Percentiles rank a stretch among this genome's conserved stretches.
Evolutionary conservation across 2,888 invertebrate species (phyloP).

Genomic region (Ernsta delagoae): DNA sequence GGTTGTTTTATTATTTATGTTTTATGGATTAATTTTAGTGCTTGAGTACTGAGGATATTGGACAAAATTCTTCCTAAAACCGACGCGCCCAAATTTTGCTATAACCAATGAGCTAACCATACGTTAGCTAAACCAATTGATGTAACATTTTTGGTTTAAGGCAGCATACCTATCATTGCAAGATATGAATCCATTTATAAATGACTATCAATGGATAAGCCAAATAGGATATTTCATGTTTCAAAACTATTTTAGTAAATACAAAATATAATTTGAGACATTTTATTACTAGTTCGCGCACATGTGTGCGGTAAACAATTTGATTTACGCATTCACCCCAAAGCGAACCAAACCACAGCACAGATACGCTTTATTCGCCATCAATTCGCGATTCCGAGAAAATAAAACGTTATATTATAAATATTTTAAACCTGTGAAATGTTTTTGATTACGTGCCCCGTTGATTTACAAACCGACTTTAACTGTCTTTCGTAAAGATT

Average conservation of each 20-base stretch:
- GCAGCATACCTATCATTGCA: too few species aligned
- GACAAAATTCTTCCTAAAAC: too few species aligned
- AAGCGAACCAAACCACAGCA: conserved; percentile 21
- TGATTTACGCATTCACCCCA: conserved; percentile 28
- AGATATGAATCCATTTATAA: too few species aligned
- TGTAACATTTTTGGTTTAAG: too few species aligned
- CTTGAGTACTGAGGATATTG: too few species aligned
- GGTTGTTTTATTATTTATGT: conserved; percentile 3
- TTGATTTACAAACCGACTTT: conserved; percentile 38
- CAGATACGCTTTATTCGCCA: conserved; percentile 6
- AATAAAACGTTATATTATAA: conserved; percentile 26
- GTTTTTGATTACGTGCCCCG: conserved; percentile 26
- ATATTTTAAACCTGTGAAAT: conserved; percentile 27
- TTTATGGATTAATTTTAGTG: too few species aligned
- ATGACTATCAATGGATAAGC: too few species aligned
- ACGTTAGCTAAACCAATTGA: too few species aligned
- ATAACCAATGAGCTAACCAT: too few species aligned
- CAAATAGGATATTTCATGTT: too few species aligned
- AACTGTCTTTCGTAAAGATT: conserved; percentile 37
- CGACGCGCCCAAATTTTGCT: too few species aligned
- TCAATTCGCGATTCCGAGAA: conserved; percentile 29
- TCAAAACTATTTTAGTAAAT: background rate
- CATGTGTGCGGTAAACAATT: conserved; percentile 24
- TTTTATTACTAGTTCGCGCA: conserved; percentile 11
- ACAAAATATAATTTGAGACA: conserved; percentile 10